Conservation (phyloP, 2,888 invertebrate species). For the Dilophus febrilis region DNA sequence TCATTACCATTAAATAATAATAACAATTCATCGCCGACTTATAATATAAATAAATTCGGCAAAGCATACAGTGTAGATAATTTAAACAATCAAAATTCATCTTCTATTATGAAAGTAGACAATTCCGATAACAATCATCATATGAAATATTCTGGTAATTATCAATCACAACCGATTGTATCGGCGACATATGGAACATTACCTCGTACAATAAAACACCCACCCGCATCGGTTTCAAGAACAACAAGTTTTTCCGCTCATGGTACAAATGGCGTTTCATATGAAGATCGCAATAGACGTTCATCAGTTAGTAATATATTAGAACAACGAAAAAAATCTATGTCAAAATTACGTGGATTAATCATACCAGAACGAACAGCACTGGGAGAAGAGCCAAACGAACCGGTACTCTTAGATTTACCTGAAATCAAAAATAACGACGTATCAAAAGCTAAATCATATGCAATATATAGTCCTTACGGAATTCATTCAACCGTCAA, state of each 20-base stretch:
- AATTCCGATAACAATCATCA: too few species aligned
- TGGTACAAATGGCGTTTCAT: constrained; percentile 24
- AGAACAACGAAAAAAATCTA: constrained; percentile 64
- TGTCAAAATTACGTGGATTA: constrained; percentile 72
- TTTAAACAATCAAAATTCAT: background rate
- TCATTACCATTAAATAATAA: background rate
- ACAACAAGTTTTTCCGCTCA: constrained; percentile 31
- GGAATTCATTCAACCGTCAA: too few species aligned
- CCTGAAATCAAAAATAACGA: constrained; percentile 70
- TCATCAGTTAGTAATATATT: constrained; percentile 56
- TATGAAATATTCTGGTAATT: background rate
- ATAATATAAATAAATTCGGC: background rate
- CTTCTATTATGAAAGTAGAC: background rate
- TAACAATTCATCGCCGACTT: background rate
- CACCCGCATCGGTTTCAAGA: constrained; percentile 16
- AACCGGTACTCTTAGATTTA: constrained; percentile 50
- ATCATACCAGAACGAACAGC: constrained; percentile 64
- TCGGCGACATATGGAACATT: constrained; percentile 15
- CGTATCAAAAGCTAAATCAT: constrained; percentile 32
- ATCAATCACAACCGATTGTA: constrained; percentile 14
- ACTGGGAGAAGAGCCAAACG: constrained; percentile 23
- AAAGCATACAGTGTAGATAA: constrained; percentile 6
- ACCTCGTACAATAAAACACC: constrained; percentile 8
- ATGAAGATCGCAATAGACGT: constrained; percentile 34
- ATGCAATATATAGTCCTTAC: background rate